phyloP scores from a whole-genome alignment of 1,140 invertebrate species.

The Parasteatoda tepidariorum region DNA sequence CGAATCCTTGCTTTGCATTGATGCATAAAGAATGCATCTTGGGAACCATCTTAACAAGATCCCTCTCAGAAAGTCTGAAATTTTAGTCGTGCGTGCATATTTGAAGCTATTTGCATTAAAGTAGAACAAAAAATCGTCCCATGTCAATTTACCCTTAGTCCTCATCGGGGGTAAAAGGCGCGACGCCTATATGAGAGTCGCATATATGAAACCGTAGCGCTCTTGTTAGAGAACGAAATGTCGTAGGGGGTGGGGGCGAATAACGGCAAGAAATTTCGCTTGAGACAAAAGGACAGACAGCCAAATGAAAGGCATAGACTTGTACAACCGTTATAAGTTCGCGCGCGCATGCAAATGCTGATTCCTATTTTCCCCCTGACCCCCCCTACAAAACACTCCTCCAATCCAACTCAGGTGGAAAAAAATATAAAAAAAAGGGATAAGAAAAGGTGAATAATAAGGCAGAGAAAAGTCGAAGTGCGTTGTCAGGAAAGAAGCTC shows the following conservation, averaged over 20 bases:
- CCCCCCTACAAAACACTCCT: background rate
- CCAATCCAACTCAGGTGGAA: slow-evolving; percentile 40
- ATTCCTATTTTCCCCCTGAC: background rate
- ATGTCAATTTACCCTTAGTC: slow-evolving; percentile 22
- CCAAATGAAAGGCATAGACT: slow-evolving; percentile 44
- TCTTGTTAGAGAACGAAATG: slow-evolving; percentile 34
- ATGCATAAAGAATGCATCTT: slow-evolving; percentile 29
- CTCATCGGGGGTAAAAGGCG: background rate
- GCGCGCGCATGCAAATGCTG: slow-evolving; percentile 52
- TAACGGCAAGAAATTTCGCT: background rate
- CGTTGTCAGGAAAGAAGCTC: slow-evolving; percentile 53
- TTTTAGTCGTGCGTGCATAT: slow-evolving; percentile 7
- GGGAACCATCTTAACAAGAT: slow-evolving; percentile 52
- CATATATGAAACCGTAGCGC: slow-evolving; percentile 27
- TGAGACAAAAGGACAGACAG: slow-evolving; percentile 11
- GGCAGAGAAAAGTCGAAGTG: slow-evolving; percentile 56
- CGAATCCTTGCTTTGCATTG: background rate
- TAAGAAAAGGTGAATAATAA: slow-evolving; percentile 55
- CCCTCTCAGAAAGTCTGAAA: background rate
- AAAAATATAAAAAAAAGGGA: background rate
- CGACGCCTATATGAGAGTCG: background rate
- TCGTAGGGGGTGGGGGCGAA: background rate
- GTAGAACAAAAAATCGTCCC: slow-evolving; percentile 9
- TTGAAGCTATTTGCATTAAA: slow-evolving; percentile 36
- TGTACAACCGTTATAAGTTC: slow-evolving; percentile 36